These are phyloP conservation scores for Ichneumoninae sp. DNA, from an alignment of 2,888 invertebrate species.

Conservation along the genomic window DNA sequence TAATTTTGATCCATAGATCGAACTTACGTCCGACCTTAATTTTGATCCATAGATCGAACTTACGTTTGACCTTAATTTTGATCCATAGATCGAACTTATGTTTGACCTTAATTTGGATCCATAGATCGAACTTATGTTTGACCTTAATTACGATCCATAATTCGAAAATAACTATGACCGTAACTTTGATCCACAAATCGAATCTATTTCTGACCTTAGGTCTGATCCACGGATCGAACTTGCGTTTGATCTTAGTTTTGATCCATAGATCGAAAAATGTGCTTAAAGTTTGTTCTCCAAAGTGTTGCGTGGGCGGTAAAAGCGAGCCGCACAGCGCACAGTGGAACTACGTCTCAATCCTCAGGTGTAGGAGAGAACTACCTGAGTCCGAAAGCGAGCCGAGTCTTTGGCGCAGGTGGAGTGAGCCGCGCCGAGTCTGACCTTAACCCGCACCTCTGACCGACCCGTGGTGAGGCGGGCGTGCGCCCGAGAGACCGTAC, in stretches of 20 bases:
- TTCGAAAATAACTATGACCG: background rate
- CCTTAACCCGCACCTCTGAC: slow-evolving; percentile 73
- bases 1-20: background rate
- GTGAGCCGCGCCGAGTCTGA: slow-evolving; percentile 64
- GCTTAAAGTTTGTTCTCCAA: slow-evolving; percentile 24
- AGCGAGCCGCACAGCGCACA: slow-evolving; percentile 13
- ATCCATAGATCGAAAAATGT: slow-evolving; percentile 4
- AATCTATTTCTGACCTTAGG: too few relatives aligned
- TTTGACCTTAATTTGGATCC: background rate
- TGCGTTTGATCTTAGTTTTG: background rate
- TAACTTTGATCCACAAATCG: background rate
- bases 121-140: background rate
- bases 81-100: too few relatives aligned
- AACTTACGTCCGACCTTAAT: background rate
- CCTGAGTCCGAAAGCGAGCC: slow-evolving; percentile 55
- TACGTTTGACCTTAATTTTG: background rate
- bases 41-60: background rate
- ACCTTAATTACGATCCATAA: background rate
- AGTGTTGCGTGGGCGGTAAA: slow-evolving; percentile 76
- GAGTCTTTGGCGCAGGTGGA: slow-evolving; percentile 58
- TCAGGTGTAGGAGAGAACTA: slow-evolving; percentile 62
- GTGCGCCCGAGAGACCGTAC: slow-evolving; percentile 56
- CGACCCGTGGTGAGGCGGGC: slow-evolving; percentile 58
- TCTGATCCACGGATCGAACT: background rate
- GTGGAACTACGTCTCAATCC: slow-evolving; percentile 67